Evolutionary conservation across 1,140 invertebrate genomes (phyloP), one percentile per base, ranked within the genome.

Genomic region (Gryllus bimaculatus): DNA sequence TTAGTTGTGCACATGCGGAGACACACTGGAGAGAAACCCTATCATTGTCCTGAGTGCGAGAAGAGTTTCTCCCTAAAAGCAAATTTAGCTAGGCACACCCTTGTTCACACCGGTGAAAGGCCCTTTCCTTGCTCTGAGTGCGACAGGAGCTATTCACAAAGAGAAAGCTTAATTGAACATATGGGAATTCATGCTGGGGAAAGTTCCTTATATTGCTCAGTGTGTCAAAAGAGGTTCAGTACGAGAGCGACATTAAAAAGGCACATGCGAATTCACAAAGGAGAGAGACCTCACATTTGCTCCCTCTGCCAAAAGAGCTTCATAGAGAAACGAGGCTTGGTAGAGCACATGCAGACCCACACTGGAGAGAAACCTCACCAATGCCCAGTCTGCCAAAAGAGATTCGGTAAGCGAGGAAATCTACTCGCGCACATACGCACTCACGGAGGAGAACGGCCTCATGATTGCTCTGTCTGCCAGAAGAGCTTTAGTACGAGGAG

Each of bases 1-100:
- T 85, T 92, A 20, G 91, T 90, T 49, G 86, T 92, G 39, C 91
- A 93, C 84, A 91, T 92, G 82, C 90, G 93, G 84, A 92, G 91
- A 0, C 92, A 94, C 83, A 89, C 89, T 8, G 85, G 88, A 13
- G 88, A 88, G 76, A 93, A 92, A 83, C 88, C 90, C 81, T 92
- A 89, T 84, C 85, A 86, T 49, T 93, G 93, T 82, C 85, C 87
- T 79, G 85, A 88, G 79, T 94, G 92, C 84, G 86, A 89, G 81
- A 92, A 92, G 83, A 86, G 88, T 10, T 93, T 93, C 83, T 90
- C 90, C 8, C 87, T 93, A 79, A 91, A 91, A 82, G 91, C 89
- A 74, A 92, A 93, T 84, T 86, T 93, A 18, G 91, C 91, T 84
- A 92, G 93, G 82, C 92, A 93, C 84, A 80, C 83, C 20, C 81